phyloP scores from a whole-genome alignment of 2,113 vertebrate genomes.

The Amblyornis subalaris region DNA sequence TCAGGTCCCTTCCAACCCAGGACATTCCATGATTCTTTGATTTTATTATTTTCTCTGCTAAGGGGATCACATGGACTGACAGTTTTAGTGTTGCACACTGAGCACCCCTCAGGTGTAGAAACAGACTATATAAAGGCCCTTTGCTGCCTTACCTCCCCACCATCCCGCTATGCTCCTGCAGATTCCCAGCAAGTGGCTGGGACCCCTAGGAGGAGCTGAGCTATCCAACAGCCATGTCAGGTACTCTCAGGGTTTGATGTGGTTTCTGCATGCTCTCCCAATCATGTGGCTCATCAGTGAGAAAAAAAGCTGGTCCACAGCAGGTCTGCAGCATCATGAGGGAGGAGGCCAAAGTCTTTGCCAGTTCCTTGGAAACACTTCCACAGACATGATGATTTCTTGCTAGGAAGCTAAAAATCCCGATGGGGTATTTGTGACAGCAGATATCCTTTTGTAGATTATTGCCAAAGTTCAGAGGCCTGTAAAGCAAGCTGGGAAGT shows the following conservation, averaged over 20 bases:
- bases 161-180: not conserved
- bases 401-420: not conserved
- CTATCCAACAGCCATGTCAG: accelerated
- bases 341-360: not conserved
- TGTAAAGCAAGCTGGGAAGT: not conserved
- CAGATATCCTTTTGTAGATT: not conserved
- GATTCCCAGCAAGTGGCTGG: not conserved
- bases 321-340: not conserved
- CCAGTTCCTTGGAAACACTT: not conserved
- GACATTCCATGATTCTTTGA: not conserved
- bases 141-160: not conserved
- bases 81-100: accelerated
- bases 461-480: not conserved
- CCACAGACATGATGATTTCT: not conserved
- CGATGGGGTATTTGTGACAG: not conserved
- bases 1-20: not conserved
- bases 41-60: not conserved
- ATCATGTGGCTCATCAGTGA: accelerated
- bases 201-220: not conserved
- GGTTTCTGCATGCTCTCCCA: not conserved
- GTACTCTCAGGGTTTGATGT: not conserved
- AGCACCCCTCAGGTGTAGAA: not conserved
- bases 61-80: not conserved
- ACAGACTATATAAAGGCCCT: not conserved
- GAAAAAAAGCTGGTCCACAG: not conserved